Base-by-base conservation (phyloP, 2,113 vertebrate species). In the Chaenogobius annularis region DNA sequence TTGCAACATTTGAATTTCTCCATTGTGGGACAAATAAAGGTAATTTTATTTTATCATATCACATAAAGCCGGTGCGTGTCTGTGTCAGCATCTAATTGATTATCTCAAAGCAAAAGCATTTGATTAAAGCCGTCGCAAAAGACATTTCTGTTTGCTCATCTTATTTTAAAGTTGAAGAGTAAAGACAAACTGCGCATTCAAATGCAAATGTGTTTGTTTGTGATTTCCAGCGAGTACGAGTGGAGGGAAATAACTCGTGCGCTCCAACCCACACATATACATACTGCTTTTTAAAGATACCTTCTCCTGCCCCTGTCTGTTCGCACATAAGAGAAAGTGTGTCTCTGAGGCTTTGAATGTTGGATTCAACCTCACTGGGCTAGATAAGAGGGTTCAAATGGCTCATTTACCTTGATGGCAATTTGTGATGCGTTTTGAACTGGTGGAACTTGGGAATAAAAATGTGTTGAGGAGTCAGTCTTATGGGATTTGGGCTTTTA, bases 211-310 rank as follows among this genome's bases (percentile, higher is more conserved):
- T 79, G 77, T 77, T 69, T 83, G 79, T 85, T 81, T 83, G 73
- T 82, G 82, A 88, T 84, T 80, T 73, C 68, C 67, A 81, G 20
- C 10, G 22, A 78, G 81, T 85, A 83, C 74, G 72, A 83, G 82
- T 70, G 81, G 72, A 78, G 62, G 19, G 43, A 67, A 71, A 77
- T 72, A 43, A 73, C 64, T 43, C 55, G 72, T 61, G 13, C 35
- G 66, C 79, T 52, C 23, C 66, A 68, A 82, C 85, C 83, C 87
- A 83, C 88, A 68, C 81, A 80, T 46, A 67, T 66, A 66, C 78
- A 43, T 55, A 46, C 56, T 82, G 70, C 75, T 75, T 70, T 75
- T 83, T 86, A 77, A 61, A 48, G 83, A 73, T 62, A 52, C 66
- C 83, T 62, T 73, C 65, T 83, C 48, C 5, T 65, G 61, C 73